Evolutionary conservation across 2,797 vertebrate species (phyloP).

Genomic region (Oreochromis mossambicus): DNA sequence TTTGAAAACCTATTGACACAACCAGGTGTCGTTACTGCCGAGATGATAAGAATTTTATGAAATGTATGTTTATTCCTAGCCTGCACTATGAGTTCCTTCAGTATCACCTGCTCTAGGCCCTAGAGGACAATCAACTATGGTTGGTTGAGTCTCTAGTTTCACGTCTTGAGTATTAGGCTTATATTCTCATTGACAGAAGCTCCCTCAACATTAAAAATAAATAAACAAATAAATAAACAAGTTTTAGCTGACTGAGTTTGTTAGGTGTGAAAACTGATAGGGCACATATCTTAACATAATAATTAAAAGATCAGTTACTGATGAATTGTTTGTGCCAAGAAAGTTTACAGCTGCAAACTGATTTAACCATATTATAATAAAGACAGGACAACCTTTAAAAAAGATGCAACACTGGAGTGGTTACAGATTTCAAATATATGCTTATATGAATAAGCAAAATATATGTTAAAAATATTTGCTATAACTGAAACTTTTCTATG

Average conservation of each 20-base stretch:
- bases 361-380: neutral
- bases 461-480: neutral
- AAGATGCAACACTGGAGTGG: neutral
- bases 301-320: neutral
- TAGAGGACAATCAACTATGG: neutral
- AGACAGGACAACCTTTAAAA: neutral
- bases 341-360: neutral
- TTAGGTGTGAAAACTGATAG: neutral
- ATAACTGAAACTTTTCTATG: neutral
- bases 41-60: neutral
- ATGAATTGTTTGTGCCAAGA: neutral
- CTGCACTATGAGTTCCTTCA: neutral
- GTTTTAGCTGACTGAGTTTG: neutral
- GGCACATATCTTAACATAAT: neutral
- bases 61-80: neutral
- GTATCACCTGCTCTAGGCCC: neutral
- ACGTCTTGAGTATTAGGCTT: neutral
- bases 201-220: neutral
- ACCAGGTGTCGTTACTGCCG: neutral
- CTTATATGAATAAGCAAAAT: neutral
- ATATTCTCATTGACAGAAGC: neutral
- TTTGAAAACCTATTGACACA: neutral
- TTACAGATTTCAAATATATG: neutral
- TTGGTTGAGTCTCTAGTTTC: neutral
- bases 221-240: neutral